Percentiles rank a stretch among this genome's conserved stretches.
phyloP scores from a whole-genome alignment of 2,888 invertebrate species.

The Allygus modestus region DNA sequence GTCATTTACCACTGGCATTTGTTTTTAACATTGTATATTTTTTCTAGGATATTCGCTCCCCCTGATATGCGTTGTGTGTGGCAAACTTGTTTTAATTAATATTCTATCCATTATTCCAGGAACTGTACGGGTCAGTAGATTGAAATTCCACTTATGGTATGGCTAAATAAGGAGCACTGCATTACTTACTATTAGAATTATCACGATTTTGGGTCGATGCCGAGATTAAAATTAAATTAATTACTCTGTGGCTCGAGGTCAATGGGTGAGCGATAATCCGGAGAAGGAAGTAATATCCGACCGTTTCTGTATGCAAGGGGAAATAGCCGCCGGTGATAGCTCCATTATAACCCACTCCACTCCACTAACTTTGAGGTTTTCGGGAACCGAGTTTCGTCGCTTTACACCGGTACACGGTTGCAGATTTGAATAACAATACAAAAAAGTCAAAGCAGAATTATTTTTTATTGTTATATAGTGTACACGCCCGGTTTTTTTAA shows the following conservation, averaged over 20 bases:
- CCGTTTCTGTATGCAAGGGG: not conserved
- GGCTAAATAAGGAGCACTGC: not conserved
- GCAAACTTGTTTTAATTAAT: too few relatives aligned
- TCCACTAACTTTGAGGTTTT: not conserved
- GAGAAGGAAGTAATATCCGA: slow-evolving; percentile 25
- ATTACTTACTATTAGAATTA: not conserved
- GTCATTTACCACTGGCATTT: too few relatives aligned
- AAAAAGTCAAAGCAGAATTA: too few relatives aligned
- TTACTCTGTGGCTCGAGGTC: not conserved
- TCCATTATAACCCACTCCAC: not conserved
- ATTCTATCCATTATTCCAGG: not conserved
- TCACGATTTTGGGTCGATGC: not conserved
- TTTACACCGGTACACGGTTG: too few relatives aligned
- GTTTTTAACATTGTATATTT: too few relatives aligned
- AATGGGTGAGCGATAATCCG: not conserved
- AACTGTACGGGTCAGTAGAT: not conserved
- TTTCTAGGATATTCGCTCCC: too few relatives aligned
- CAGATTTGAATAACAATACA: too few relatives aligned
- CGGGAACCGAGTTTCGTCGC: not conserved
- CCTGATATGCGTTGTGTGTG: too few relatives aligned
- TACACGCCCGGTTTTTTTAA: too few relatives aligned
- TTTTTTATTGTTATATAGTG: too few relatives aligned
- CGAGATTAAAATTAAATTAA: not conserved
- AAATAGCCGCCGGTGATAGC: not conserved
- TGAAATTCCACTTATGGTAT: not conserved